A percentile compares a stretch with the other conserved stretches of the same genome.
Evolutionary conservation across 1,140 invertebrate genomes (phyloP).

Genomic region (Diorhabda sublineata): DNA sequence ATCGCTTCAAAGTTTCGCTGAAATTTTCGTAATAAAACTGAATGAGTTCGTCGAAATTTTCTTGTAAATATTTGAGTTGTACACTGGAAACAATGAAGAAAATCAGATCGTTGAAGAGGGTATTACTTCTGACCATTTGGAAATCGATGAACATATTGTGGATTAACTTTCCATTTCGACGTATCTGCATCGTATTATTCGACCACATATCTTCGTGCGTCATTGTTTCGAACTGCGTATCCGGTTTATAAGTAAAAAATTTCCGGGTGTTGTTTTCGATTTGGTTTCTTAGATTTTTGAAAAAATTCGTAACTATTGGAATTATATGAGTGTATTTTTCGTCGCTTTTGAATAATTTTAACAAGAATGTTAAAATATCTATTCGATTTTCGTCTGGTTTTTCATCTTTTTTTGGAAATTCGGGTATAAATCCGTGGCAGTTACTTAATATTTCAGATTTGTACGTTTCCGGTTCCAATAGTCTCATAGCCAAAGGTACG

Average conservation of each 20-base stretch:
- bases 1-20: conserved; percentile 15
- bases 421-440: conserved; percentile 15
- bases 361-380: too few species aligned
- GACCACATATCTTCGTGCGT: conserved; percentile 60
- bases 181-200: conserved; percentile 55
- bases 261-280: conserved; percentile 35
- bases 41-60: conserved; percentile 47
- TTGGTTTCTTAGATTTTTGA: conserved; percentile 11
- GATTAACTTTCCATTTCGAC: conserved; percentile 37
- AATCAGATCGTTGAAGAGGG: conserved; percentile 51
- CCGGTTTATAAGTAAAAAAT: neutral
- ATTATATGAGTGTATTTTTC: conserved; percentile 12
- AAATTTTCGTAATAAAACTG: conserved; percentile 47
- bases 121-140: conserved; percentile 53
- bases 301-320: conserved; percentile 6
- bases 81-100: conserved; percentile 55
- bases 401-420: too few species aligned
- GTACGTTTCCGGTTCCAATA: conserved; percentile 48
- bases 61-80: conserved; percentile 36
- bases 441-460: conserved; percentile 40
- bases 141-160: conserved; percentile 60
- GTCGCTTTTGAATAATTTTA: neutral
- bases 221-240: conserved; percentile 50
- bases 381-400: too few species aligned
- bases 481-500: conserved; percentile 48